Evolutionary conservation across 2,888 invertebrate genomes (phyloP).

Genomic region (Sinelater perroti): DNA sequence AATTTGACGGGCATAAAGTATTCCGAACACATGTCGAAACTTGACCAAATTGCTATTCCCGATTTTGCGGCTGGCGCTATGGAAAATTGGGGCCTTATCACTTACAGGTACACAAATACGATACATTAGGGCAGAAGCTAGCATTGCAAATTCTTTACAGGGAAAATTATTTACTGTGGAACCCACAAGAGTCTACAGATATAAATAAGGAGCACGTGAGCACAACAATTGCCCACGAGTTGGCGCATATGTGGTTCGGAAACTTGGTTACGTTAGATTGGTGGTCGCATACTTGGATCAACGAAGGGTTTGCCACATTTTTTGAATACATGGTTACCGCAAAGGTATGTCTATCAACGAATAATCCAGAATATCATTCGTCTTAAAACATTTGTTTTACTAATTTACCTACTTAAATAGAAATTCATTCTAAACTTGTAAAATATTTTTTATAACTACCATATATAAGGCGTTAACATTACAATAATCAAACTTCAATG

Average conservation of each 20-base stretch:
- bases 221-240: slow-evolving; percentile 77
- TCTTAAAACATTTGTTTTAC: no score
- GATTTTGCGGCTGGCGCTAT: slow-evolving; percentile 87
- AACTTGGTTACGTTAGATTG: slow-evolving; percentile 78
- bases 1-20: slow-evolving; percentile 68
- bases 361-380: no score
- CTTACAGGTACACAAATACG: slow-evolving; percentile 78
- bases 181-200: slow-evolving; percentile 61
- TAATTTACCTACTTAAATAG: no score
- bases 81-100: slow-evolving; percentile 93
- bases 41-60: slow-evolving; percentile 86
- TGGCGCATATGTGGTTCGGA: slow-evolving; percentile 86
- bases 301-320: slow-evolving; percentile 78
- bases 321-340: slow-evolving; percentile 75
- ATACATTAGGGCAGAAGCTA: no score
- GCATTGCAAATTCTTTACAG: no score
- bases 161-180: slow-evolving; percentile 68
- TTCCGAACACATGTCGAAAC: slow-evolving; percentile 71
- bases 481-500: no score
- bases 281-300: slow-evolving; percentile 80
- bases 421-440: no score
- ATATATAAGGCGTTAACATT: no score
- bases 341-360: no score
- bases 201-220: slow-evolving; percentile 71
- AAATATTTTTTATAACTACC: no score